Evolutionary conservation across 1,140 invertebrate genomes (phyloP).

Genomic region (Scaptomyza hsui): DNA sequence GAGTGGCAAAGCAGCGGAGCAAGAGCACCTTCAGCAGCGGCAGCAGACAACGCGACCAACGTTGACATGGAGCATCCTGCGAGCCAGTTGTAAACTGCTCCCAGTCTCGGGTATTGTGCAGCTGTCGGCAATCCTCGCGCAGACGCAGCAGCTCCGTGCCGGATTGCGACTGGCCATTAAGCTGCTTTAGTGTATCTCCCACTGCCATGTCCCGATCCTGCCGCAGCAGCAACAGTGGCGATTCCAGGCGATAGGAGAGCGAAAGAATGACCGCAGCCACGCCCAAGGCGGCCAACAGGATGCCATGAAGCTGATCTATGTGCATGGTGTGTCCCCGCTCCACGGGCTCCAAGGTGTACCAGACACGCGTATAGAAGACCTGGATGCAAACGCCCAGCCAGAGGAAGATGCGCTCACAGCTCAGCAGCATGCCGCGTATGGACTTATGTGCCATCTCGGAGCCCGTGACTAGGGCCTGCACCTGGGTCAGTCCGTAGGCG

Average conservation of each 20-base stretch:
- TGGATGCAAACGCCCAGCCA: constrained; percentile 74
- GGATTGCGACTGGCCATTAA: constrained; percentile 48
- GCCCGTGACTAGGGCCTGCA: constrained; percentile 66
- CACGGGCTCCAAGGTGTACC: constrained; percentile 62
- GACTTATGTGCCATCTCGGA: constrained; percentile 68
- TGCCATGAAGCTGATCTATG: constrained; percentile 73
- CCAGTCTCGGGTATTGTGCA: constrained; percentile 67
- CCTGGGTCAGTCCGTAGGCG: constrained; percentile 64
- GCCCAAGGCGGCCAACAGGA: constrained; percentile 57
- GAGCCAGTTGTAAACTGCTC: constrained; percentile 49
- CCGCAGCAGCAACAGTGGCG: constrained; percentile 65
- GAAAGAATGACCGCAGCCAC: constrained; percentile 58
- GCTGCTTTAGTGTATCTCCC: constrained; percentile 60
- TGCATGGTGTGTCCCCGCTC: constrained; percentile 57
- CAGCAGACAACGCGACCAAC: constrained; percentile 33
- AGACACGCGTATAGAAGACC: constrained; percentile 70
- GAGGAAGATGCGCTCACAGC: constrained; percentile 69
- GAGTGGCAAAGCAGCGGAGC: constrained; percentile 62
- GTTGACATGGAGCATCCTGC: constrained; percentile 12
- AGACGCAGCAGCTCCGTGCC: constrained; percentile 61
- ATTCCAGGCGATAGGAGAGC: constrained; percentile 60
- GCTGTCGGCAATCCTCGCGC: constrained; percentile 68
- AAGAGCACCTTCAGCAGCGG: constrained; percentile 68
- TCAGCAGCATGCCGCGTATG: constrained; percentile 65
- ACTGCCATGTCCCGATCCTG: constrained; percentile 70